Base-by-base conservation (phyloP, 1,140 invertebrate genomes). In the Heliconius nattereri region DNA sequence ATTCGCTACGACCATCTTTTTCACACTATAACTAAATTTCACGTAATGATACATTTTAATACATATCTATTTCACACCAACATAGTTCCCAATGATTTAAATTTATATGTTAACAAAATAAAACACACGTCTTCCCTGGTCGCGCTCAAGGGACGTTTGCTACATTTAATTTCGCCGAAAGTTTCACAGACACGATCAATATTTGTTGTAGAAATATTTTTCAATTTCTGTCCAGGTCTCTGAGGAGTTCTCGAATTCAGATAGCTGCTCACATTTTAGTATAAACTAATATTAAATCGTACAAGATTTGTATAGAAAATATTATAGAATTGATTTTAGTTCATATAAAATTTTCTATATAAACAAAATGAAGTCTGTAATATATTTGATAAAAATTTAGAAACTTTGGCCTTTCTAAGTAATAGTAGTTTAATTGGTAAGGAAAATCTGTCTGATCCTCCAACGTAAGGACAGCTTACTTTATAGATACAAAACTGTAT, bases 181-280 rank as follows among this genome's bases (percentile, higher is more conserved):
- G 60, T 66, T 66, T 66, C 60, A 66, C 23, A 66, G 60, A 72
- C 32, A 40, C 71, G 71, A 72, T 72, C 71, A 72, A 72, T 72
- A 72, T 72, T 72, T 72, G 71, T 72, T 72, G 32, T 35, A 7
- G 19, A 72, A 72, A 37, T 72, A 72, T 72, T 72, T 72, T 72
- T 37, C 71, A 72, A 72, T 72, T 37, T 72, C 71, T 72, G 19
- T 72, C 13, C 32, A 37, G n/a, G 71, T 72, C 71, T 72, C 71
- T 35, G 1, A 72, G 71, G 71, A 40, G 29, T 35, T 40, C 37
- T 72, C 71, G 71, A 40, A 35, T 40, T 35, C 71, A 40, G 71
- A 35, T 72, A 32, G 20, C 16, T 13, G 71, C 71, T 3, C 3
- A 40, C 35, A 9, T 37, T 35, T 37, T 72, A 35, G 71, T n/a